Percentiles rank a stretch among this genome's conserved stretches.
phyloP scores from a whole-genome alignment of 2,113 vertebrate species.

The Urocitellus parryii region DNA sequence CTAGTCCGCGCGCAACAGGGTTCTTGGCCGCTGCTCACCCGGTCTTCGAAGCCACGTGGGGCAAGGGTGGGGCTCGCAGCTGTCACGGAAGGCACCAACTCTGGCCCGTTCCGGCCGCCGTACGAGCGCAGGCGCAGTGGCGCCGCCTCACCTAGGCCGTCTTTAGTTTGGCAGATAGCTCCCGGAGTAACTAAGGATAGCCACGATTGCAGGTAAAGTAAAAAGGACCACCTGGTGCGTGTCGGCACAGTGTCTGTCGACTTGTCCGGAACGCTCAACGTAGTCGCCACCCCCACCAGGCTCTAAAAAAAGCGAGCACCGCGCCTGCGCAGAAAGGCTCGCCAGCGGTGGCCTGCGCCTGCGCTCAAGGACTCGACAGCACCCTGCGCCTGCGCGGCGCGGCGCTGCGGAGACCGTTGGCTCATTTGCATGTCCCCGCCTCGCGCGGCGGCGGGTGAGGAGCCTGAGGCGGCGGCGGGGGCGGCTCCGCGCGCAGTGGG shows the following conservation, averaged over 20 bases:
- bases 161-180: background rate
- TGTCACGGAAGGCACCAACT: background rate
- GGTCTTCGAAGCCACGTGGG: conserved; percentile 1
- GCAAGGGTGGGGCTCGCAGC: background rate
- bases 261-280: background rate
- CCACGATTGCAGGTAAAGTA: background rate
- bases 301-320: background rate
- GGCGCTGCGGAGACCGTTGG: conserved; percentile 78
- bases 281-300: accelerated
- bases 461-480: conserved; percentile 5
- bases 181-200: background rate
- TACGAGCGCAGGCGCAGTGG: conserved; percentile 63
- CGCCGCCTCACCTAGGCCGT: background rate
- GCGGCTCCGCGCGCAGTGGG: conserved; percentile 49
- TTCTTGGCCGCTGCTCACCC: background rate
- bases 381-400: conserved; percentile 69
- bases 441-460: conserved; percentile 15
- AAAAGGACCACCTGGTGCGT: background rate
- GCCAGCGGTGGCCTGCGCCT: background rate
- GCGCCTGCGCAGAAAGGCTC: background rate
- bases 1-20: background rate
- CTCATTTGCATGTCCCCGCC: conserved; percentile 82
- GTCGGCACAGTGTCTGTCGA: accelerated
- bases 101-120: conserved; percentile 62
- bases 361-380: background rate